Evolutionary conservation across 53 echinoderm and acorn worm species (phyloP), one percentile per base, ranked within the genome.

Genomic region (Astropecten irregularis): DNA sequence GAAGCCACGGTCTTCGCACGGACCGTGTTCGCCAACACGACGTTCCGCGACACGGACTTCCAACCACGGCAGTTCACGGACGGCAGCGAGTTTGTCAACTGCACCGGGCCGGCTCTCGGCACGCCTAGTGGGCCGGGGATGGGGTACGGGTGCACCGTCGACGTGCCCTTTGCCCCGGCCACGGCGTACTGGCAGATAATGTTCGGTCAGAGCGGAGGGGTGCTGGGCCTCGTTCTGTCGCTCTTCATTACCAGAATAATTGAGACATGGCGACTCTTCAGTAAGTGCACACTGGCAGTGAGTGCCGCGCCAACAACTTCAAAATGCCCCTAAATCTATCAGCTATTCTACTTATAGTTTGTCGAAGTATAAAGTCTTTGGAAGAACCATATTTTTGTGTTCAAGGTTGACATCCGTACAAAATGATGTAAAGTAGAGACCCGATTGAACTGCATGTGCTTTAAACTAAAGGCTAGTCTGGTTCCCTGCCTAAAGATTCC

Each of bases 81-180:
- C 25, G 34, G 71, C 5, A 38, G 70, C 38, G 55, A 42, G 46
- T 49, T 28, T 52, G 70, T 40, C 35, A 83, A 69, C 20, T 72
- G 69, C 37, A 63, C 14, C 48, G 39, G 56, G 3, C 47, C 4
- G 13, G 1, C 30, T 1, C 29, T 30, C 9, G 63, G 63, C 18
- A 35, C 59, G 22, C 22, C 19, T 26, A 25, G 44, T 21, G 38
- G 74, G 26, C n/a, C 19, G 9, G 52, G 56, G 36, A 11, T 6
- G 6, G 6, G 42, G 42, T 21, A 16, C 21, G 84, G 84, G 11
- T 88, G 88, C 35, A 19, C 82, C 9, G 81, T 81, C 19, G 88
- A 82, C 28, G 88, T 81, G 20, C 68, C 87, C 11, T 81, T 81
- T 68, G 81, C 87, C 30, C 81, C 82, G 13, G 68, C 70, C 4